Base-by-base conservation (phyloP, 2,888 invertebrate species). In the Sarcophaga carnaria region DNA sequence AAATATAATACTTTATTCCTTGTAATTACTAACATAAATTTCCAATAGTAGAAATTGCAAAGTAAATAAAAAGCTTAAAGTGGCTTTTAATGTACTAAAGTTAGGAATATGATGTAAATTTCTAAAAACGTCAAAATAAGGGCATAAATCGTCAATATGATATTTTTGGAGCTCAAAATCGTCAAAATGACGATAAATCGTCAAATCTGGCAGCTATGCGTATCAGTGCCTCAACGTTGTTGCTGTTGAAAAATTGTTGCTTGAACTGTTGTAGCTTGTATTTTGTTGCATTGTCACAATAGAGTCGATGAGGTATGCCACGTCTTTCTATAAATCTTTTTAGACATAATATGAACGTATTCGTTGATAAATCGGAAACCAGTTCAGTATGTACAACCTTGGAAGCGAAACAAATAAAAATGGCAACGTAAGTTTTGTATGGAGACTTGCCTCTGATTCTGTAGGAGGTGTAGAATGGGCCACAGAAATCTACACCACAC, bases 261-360 rank as follows among this genome's bases (percentile, higher is more conserved):
- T 74, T 74, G 12, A 74, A 14, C 14, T 74, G 63, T 74, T 45
- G 8, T 4, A 74, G 62, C 20, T 63, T 63, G 3, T 37, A 74
- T 22, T 63, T 74, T n/a, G 74, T 74, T 2, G 74, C 63, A 22
- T 74, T 74, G 45, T 74, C 74, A 22, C 74, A 74, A 63, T 62
- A 63, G 2, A 63, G 27, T 11, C 62, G 37, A 37, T 8, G 37
- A 37, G 37, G 37, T 37, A 37, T 37, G 37, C 37, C 37, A 37
- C 8, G 37, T 37, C 74, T 74, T 14, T 25, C 20, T 25, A 22
- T 25, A 54, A 54, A 49, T 49, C 27, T 20, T 20, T 22, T 70
- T 20, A 22, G 37, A 70, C 70, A 54, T 49, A 47, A 49, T 22
- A 54, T 6, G 20, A 22, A 63, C 11, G 63, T 22, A 37, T 37